A percentile compares a stretch with the other conserved stretches of the same genome.
Conservation (phyloP, 2,888 invertebrate genomes). For the Osedax fenrisi region DNA sequence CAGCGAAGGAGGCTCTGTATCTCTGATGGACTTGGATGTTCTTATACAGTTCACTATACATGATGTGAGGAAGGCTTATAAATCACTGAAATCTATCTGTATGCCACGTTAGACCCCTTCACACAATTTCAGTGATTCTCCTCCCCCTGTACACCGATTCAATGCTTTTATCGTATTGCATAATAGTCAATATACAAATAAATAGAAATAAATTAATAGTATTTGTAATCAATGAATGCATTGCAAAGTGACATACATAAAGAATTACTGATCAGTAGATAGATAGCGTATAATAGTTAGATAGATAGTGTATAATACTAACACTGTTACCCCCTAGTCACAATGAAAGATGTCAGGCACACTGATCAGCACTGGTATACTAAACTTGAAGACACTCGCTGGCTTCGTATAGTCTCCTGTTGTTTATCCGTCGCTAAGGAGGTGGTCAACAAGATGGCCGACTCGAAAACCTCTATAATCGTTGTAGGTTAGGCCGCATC, state of each 20-base stretch:
- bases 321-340: no score
- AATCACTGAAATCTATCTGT: neutral
- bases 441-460: conserved; percentile 58
- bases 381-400: conserved; percentile 57
- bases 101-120: neutral
- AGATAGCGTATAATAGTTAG: no score
- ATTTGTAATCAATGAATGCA: no score
- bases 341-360: conserved; percentile 43
- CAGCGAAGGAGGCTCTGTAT: no score
- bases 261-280: no score
- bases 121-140: no score
- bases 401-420: conserved; percentile 69
- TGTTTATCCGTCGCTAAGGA: conserved; percentile 66
- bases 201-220: no score
- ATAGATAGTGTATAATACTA: no score
- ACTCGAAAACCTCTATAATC: conserved; percentile 61
- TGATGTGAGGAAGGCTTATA: neutral
- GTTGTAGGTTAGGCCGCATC: conserved; percentile 60
- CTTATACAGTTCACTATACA: neutral
- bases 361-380: conserved; percentile 53
- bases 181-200: no score
- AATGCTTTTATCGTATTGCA: no score
- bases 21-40: neutral
- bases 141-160: no score
- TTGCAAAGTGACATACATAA: no score